phyloP scores from a whole-genome alignment of 2,888 invertebrate species.

The Agrotis ipsilon region DNA sequence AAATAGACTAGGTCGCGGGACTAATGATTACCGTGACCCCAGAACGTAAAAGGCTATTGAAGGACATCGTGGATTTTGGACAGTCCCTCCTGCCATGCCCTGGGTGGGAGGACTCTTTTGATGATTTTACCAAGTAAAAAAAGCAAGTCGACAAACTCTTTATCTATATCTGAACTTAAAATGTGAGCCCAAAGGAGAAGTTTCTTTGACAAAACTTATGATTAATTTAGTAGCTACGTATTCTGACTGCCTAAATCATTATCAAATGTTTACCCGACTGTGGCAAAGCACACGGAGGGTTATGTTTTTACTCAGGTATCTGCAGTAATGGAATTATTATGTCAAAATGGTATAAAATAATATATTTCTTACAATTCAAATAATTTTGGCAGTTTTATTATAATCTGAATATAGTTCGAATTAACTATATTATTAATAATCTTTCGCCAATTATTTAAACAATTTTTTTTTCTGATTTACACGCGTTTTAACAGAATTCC shows the following conservation, averaged over 20 bases:
- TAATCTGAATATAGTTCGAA: not conserved
- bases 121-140: too few relatives aligned
- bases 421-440: conserved; percentile 24
- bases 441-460: conserved; percentile 33
- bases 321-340: conserved; percentile 4
- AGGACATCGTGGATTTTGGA: too few relatives aligned
- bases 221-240: not conserved
- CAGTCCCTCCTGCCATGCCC: too few relatives aligned
- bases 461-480: not conserved
- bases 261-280: conserved; percentile 12
- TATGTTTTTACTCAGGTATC: conserved; percentile 33
- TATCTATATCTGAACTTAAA: not conserved
- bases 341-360: not conserved
- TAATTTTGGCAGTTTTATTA: conserved; percentile 38
- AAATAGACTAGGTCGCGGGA: too few relatives aligned
- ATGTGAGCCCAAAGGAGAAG: not conserved
- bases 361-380: not conserved
- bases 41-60: not conserved
- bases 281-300: not conserved
- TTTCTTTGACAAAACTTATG: not conserved
- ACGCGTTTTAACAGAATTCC: not conserved
- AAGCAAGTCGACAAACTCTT: too few relatives aligned
- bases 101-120: too few relatives aligned
- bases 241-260: conserved; percentile 19
- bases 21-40: too few relatives aligned